Base-by-base conservation (phyloP, 2,113 vertebrate species). In the Silurus glanis region DNA sequence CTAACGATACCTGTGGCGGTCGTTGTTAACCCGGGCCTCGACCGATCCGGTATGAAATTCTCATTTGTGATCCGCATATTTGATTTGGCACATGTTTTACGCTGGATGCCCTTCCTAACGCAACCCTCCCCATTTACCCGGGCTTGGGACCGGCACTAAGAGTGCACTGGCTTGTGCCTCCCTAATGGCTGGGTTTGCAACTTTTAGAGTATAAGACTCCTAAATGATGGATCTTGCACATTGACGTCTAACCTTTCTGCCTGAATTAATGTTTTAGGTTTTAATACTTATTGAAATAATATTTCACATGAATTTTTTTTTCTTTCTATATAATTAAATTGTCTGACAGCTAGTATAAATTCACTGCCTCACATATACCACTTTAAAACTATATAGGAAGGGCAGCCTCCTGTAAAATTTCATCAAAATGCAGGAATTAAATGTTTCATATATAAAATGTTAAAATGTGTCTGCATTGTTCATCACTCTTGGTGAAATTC, bases 401-500 rank as follows among this genome's bases (percentile, higher is more conserved):
- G 4, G 2, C 47, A 23, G 12, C 17, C 71, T 51, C 45, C 19
- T 1, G 9, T 74, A 75, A 51, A 47, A 10, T 49, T 21, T 21
- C 69, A 21, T 79, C 56, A 25, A 25, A 56, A 79, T 25, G n/a
- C 53, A 25, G 14, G 6, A 78, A 25, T 56, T 9, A 78, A 76
- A 56, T 56, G 49, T 79, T 79, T 79, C 16, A 9, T 28, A 79
- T 79, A 58, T 14, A 58, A 55, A 78, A 56, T 58, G 53, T 58
- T 17, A 6, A 79, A 28, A n/a, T 79, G 7, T 51, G 19, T 25
- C 74, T 76, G 13, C 28, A 79, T 78, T 78, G 56, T 53, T 78
- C 75, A 25, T 79, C 76, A 79, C 12, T 7, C 75, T 78, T 56
- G 53, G 76, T 79, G 53, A 79, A 58, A 58, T 58, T 56, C n/a